These are phyloP conservation scores for Sebastes reedi DNA, from an alignment of 2,797 vertebrate species.

Conservation along the genomic window DNA sequence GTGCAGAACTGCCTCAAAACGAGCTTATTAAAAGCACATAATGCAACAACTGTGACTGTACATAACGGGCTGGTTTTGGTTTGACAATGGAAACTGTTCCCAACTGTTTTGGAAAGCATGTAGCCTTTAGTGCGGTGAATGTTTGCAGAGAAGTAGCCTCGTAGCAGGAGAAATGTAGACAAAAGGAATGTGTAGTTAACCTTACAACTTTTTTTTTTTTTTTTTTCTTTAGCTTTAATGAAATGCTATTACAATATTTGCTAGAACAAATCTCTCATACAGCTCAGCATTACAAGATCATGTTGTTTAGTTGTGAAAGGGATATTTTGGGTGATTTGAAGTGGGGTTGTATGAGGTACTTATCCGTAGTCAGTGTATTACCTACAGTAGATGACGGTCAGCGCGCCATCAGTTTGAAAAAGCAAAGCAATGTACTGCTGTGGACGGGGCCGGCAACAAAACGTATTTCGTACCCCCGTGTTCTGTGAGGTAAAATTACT, in stretches of 20 bases:
- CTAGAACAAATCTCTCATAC: background rate
- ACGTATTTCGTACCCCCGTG: too few species aligned
- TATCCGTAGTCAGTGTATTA: too few species aligned
- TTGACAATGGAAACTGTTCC: background rate
- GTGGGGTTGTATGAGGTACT: too few species aligned
- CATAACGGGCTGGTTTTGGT: slow-evolving; percentile 35
- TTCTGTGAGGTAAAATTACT: too few species aligned
- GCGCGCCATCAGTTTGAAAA: too few species aligned
- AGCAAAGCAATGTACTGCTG: too few species aligned
- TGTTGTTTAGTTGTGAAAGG: background rate
- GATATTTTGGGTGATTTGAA: too few species aligned
- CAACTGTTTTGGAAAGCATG: slow-evolving; percentile 11
- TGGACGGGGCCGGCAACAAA: too few species aligned
- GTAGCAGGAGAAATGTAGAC: slow-evolving; percentile 61
- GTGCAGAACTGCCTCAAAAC: slow-evolving; percentile 52
- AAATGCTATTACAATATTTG: background rate
- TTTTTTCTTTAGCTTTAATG: slow-evolving; percentile 16
- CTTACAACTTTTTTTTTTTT: background rate
- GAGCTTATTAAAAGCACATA: slow-evolving; percentile 42
- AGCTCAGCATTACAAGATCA: background rate
- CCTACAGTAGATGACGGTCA: too few species aligned
- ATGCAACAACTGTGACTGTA: slow-evolving; percentile 66
- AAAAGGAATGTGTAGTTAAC: slow-evolving; percentile 63
- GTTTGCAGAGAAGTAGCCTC: slow-evolving; percentile 54
- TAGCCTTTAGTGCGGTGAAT: slow-evolving; percentile 50